Percentiles rank a stretch among this genome's conserved stretches.
These are phyloP conservation scores for Sclerodermus sp. DNA, from an alignment of 2,888 invertebrate genomes.

Conservation along the genomic window DNA sequence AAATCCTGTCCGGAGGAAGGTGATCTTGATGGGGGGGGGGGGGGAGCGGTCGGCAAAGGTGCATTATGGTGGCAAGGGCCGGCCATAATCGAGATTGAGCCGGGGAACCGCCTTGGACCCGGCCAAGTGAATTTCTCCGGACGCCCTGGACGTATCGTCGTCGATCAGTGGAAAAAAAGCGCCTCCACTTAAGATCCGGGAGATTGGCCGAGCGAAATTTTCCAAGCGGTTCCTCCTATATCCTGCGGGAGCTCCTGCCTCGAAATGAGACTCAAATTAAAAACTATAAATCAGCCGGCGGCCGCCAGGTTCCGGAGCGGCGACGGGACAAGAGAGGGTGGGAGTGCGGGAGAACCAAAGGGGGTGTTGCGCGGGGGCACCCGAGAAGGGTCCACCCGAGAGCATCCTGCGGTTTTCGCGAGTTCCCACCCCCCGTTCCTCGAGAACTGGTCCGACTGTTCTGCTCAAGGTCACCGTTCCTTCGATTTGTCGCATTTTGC, in stretches of 20 bases:
- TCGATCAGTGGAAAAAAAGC: constrained; percentile 12
- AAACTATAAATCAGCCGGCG: constrained; percentile 49
- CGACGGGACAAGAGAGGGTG: constrained; percentile 3
- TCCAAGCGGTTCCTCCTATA: constrained; percentile 16
- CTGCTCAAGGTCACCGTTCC: too few species aligned
- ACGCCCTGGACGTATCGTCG: too few species aligned
- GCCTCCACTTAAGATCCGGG: constrained; percentile 39
- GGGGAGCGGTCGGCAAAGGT: not conserved
- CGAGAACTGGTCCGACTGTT: too few species aligned
- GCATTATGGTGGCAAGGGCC: too few species aligned
- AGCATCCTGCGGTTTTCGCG: too few species aligned
- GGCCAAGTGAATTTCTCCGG: too few species aligned
- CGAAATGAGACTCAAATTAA: constrained; percentile 50
- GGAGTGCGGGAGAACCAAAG: not conserved
- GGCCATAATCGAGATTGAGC: too few species aligned
- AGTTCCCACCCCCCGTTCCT: too few species aligned
- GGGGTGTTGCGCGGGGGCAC: constrained; percentile 12
- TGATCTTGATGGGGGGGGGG: not conserved
- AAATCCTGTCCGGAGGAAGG: not conserved
- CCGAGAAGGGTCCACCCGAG: constrained; percentile 33
- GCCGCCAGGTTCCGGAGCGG: constrained; percentile 25
- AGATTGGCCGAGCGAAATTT: constrained; percentile 42
- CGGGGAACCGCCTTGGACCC: too few species aligned
- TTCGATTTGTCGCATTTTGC: too few species aligned
- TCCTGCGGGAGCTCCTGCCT: constrained; percentile 21